Percentiles rank a stretch among this genome's conserved stretches.
Evolutionary conservation across 2,113 vertebrate species (phyloP).

Genomic region (Galemys pyrenaicus): DNA sequence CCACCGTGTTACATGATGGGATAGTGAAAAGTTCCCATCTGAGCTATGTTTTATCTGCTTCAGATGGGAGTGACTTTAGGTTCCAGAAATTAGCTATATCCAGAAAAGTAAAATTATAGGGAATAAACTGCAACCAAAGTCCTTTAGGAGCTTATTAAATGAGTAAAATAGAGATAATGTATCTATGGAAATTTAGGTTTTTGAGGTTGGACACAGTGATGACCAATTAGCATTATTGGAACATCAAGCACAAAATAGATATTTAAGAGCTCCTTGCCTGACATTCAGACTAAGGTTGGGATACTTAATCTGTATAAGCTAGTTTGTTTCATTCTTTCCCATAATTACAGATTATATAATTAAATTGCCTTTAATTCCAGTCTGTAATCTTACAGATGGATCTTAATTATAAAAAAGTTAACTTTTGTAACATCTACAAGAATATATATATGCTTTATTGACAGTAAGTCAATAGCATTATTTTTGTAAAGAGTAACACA

Average conservation of each 20-base stretch:
- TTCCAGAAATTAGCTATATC: constrained; percentile 21
- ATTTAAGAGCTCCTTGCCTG: not conserved
- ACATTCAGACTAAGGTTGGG: not conserved
- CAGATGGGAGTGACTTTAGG: not conserved
- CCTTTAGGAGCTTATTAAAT: not conserved
- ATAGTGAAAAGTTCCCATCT: not conserved
- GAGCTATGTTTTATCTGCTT: not conserved
- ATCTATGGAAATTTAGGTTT: constrained; percentile 8
- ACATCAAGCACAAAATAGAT: not conserved
- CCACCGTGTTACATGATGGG: too few relatives aligned
- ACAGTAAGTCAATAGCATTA: not conserved
- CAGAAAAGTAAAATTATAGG: not conserved
- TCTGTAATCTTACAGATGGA: not conserved
- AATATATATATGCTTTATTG: not conserved
- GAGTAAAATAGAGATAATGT: not conserved
- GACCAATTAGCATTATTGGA: not conserved
- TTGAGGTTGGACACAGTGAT: not conserved
- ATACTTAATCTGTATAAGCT: not conserved
- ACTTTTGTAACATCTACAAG: not conserved
- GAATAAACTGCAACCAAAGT: not conserved
- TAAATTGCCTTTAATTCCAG: not conserved
- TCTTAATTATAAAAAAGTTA: not conserved
- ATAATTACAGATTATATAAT: not conserved
- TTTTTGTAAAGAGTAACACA: constrained; percentile 7
- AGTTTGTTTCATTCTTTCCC: not conserved